Conservation (phyloP, 2,113 vertebrate species). For the Oncorhynchus kisutch region DNA sequence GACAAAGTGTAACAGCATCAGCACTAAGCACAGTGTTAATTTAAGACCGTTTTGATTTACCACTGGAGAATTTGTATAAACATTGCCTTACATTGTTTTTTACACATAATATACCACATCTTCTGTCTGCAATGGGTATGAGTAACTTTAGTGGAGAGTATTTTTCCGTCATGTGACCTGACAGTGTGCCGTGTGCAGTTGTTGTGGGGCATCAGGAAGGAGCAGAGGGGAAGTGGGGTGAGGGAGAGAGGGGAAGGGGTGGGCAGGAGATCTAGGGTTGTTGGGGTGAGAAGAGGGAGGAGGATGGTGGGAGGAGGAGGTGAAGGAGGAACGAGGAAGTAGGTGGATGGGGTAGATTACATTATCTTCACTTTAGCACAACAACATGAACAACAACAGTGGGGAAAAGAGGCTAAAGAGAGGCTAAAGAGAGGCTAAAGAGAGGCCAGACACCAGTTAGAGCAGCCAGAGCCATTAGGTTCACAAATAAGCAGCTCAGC, state of each 20-base stretch:
- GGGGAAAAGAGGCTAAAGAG: slow-evolving; percentile 19
- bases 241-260: neutral
- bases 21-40: no score
- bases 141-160: neutral
- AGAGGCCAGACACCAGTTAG: neutral
- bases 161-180: slow-evolving; percentile 43
- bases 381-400: slow-evolving; percentile 28
- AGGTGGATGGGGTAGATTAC: slow-evolving; percentile 13
- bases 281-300: no score
- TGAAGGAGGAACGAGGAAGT: no score
- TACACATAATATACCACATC: no score
- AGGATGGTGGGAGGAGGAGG: no score
- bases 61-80: neutral
- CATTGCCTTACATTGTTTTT: no score
- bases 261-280: no score
- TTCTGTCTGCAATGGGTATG: no score
- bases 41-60: no score
- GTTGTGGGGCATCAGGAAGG: slow-evolving; percentile 38
- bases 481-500: neutral
- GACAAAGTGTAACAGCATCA: no score
- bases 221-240: slow-evolving; percentile 5
- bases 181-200: slow-evolving; percentile 26
- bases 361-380: slow-evolving; percentile 36
- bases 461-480: slow-evolving; percentile 7
- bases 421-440: neutral